Percentiles rank a stretch among this genome's conserved stretches.
These are phyloP conservation scores for Drosophila simulans DNA, from an alignment of 1,140 invertebrate genomes.

Conservation along the genomic window DNA sequence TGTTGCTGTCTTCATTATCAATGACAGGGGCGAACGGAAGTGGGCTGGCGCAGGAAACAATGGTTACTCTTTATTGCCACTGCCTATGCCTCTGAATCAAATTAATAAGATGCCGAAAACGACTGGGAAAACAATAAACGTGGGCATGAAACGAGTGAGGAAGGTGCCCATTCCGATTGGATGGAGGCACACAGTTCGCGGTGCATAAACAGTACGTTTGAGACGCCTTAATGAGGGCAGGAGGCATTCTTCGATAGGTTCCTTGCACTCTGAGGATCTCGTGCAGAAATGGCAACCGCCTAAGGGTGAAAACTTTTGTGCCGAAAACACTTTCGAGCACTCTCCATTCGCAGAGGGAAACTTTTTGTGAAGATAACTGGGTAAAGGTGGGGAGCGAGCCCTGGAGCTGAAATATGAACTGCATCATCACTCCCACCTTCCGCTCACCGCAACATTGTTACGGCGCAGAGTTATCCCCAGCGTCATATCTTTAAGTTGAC, in stretches of 20 bases:
- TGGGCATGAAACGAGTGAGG: constrained; percentile 72
- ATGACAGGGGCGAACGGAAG: constrained; percentile 58
- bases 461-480: neutral
- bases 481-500: constrained; percentile 21
- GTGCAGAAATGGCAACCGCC: neutral
- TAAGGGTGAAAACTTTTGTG: constrained; percentile 6
- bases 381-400: constrained; percentile 1
- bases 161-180: neutral
- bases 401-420: constrained; percentile 24
- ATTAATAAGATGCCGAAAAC: constrained; percentile 82
- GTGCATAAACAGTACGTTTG: constrained; percentile 78
- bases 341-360: constrained; percentile 9
- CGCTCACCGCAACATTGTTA: constrained; percentile 4
- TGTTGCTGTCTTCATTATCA: constrained; percentile 80
- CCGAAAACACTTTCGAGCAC: constrained; percentile 26
- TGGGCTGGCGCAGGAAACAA: constrained; percentile 37
- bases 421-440: constrained; percentile 4
- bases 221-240: constrained; percentile 70
- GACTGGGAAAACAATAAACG: constrained; percentile 81
- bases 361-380: constrained; percentile 17
- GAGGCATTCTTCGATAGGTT: constrained; percentile 18
- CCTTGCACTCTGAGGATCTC: neutral
- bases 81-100: constrained; percentile 70
- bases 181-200: constrained; percentile 35
- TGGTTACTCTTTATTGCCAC: constrained; percentile 78